A percentile compares a stretch with the other conserved stretches of the same genome.
phyloP scores from a whole-genome alignment of 2,113 vertebrate genomes.

The Dromas ardeola region DNA sequence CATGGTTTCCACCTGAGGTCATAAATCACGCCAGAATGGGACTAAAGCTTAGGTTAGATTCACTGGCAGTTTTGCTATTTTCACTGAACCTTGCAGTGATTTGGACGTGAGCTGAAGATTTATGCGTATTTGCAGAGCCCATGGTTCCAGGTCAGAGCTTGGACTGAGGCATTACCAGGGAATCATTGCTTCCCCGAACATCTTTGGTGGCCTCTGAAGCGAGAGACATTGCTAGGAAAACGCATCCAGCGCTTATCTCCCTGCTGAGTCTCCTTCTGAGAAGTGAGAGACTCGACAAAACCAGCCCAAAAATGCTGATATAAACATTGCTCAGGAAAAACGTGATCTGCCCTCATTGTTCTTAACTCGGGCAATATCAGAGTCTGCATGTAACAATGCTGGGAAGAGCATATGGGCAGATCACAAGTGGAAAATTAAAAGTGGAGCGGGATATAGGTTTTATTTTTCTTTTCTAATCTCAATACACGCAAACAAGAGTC shows the following conservation, averaged over 20 bases:
- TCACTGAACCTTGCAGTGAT: constrained; percentile 59
- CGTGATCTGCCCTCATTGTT: fast-evolving
- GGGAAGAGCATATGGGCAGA: not conserved
- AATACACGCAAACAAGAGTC: fast-evolving
- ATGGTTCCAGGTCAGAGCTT: constrained; percentile 58
- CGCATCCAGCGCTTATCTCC: not conserved
- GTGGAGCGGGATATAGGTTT: not conserved
- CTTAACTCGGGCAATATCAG: fast-evolving
- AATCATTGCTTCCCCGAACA: not conserved
- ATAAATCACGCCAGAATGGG: constrained; percentile 25
- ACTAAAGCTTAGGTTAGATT: not conserved
- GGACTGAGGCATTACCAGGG: not conserved
- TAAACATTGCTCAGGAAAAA: not conserved
- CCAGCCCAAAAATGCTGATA: not conserved
- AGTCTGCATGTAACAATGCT: fast-evolving
- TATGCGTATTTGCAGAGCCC: constrained; percentile 55
- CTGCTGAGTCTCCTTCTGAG: not conserved
- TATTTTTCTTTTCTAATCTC: not conserved
- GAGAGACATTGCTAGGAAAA: not conserved
- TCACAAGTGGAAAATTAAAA: fast-evolving
- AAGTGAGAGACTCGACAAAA: not conserved
- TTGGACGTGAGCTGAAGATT: constrained; percentile 58
- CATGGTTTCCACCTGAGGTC: constrained; percentile 35
- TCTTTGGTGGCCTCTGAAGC: constrained; percentile 54
- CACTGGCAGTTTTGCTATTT: constrained; percentile 35